A percentile compares a stretch with the other conserved stretches of the same genome.
These are phyloP conservation scores for Cathartes aura DNA, from an alignment of 2,113 vertebrate genomes.

Conservation along the genomic window DNA sequence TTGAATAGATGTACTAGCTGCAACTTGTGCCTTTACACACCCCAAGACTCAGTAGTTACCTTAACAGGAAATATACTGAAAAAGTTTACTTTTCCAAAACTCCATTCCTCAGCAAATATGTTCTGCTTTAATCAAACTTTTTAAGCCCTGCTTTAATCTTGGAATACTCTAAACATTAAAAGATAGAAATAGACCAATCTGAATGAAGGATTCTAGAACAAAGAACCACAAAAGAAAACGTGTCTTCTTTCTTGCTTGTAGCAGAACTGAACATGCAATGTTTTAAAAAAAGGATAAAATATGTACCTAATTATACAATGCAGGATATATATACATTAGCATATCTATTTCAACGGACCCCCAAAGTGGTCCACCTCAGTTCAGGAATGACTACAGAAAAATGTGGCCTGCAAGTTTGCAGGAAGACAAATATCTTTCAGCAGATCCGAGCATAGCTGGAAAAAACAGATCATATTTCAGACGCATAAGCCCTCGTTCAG, in stretches of 20 bases:
- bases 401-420: background rate
- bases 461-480: background rate
- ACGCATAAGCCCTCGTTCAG: background rate
- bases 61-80: background rate
- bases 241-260: background rate
- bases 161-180: background rate
- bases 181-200: background rate
- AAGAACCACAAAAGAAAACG: background rate
- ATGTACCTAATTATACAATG: background rate
- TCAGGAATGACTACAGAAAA: background rate
- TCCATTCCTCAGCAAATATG: background rate
- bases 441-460: accelerated
- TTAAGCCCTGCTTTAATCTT: background rate
- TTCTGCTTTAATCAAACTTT: background rate
- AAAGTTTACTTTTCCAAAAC: background rate
- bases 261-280: background rate
- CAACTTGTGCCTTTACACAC: background rate
- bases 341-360: background rate
- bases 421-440: background rate
- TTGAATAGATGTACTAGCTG: background rate
- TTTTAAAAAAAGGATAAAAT: background rate
- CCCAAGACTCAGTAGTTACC: background rate
- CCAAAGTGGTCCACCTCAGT: background rate
- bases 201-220: background rate
- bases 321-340: background rate